phyloP scores from a whole-genome alignment of 2,888 invertebrate species.

The Capitulum mitella region DNA sequence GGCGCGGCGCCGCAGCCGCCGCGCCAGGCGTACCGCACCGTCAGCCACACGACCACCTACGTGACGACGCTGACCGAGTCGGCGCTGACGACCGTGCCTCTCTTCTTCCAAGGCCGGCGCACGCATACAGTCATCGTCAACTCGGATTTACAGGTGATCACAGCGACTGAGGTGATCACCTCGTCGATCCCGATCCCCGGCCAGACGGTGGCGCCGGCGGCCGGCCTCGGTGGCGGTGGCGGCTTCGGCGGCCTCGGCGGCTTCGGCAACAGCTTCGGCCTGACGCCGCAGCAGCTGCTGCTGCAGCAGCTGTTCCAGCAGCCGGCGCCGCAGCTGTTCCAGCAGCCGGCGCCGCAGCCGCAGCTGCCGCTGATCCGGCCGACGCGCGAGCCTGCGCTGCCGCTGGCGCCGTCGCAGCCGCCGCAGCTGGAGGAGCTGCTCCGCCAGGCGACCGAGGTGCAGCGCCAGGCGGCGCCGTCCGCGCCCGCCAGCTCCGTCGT shows the following conservation, averaged over 20 bases:
- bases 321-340: slow-evolving; percentile 20
- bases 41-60: slow-evolving; percentile 75
- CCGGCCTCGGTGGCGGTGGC: not conserved
- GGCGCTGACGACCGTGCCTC: slow-evolving; percentile 72
- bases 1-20: not conserved
- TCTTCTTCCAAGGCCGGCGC: slow-evolving; percentile 78
- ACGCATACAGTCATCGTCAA: slow-evolving; percentile 79
- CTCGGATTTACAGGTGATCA: slow-evolving; percentile 69
- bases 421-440: slow-evolving; percentile 22
- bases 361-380: slow-evolving; percentile 33
- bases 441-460: not conserved
- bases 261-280: not conserved
- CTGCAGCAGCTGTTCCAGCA: slow-evolving; percentile 31
- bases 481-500: slow-evolving; percentile 49
- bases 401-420: slow-evolving; percentile 26
- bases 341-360: slow-evolving; percentile 28
- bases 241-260: not conserved
- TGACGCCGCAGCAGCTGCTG: slow-evolving; percentile 12
- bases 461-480: slow-evolving; percentile 26
- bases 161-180: slow-evolving; percentile 81
- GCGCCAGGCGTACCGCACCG: slow-evolving; percentile 40
- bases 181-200: slow-evolving; percentile 28
- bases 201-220: slow-evolving; percentile 28
- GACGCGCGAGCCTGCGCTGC: slow-evolving; percentile 31
- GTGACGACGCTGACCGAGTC: slow-evolving; percentile 81